Base-by-base conservation (phyloP, 2,113 vertebrate species). In the Motacilla tschutschensis region DNA sequence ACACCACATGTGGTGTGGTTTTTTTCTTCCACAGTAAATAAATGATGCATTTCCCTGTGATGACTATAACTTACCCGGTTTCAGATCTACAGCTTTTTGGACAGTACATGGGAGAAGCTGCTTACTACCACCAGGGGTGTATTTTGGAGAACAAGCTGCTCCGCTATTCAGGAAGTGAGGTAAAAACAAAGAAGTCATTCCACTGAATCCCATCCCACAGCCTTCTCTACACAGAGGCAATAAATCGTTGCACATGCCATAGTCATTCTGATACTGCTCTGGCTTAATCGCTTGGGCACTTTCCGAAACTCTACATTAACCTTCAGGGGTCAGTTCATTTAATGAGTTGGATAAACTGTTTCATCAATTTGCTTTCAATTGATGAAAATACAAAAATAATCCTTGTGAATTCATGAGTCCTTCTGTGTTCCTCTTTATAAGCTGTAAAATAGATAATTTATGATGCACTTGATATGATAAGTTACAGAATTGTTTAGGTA, bases 251-350 rank as follows among this genome's bases (percentile, higher is more conserved):
- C 26, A 62, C 8, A 3, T 63, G 14, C 33, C 33, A 41, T 14
- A 66, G 44, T 31, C 25, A 36, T 63, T 59, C 24, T 47, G 40
- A 51, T 25, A 40, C 12, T 44, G 7, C 25, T 35, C 50, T 75
- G 31, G 26, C 59, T 88, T 53, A 63, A 74, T 44, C 40, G 5
- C 59, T 43, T 65, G 41, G 73, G 55, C 60, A 31, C 53, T 64
- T 87, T 35, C 63, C 25, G 76, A 80, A 75, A 38, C n/a, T 78
- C 36, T 33, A 33, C 58, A 47, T 63, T 92, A 80, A 92, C 87
- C 92, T 95, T 96, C 90, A 67, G 81, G 82, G 90, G 57, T 95
- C 95, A 94, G 44, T 51, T 92, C 67, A 47, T 69, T 92, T 96
- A 94, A 93, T 48, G 89, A 95, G 83, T 57, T 77, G 51, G 53